Conservation (phyloP, 2,113 vertebrate species). For the Urocynchramus pylzowi region DNA sequence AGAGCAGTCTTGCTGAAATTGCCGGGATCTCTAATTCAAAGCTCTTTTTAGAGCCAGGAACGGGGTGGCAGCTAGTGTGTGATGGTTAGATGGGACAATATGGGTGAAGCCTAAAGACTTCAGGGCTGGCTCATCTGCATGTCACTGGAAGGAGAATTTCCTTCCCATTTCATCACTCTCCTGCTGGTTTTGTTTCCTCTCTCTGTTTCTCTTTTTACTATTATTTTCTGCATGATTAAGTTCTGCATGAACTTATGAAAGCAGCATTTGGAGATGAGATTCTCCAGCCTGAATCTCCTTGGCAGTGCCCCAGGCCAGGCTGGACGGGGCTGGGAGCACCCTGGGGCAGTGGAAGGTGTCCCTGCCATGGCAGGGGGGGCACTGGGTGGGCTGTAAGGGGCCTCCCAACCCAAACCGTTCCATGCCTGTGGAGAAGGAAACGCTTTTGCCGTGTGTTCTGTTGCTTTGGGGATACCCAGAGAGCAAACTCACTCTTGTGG, state of each 20-base stretch:
- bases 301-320: neutral
- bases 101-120: neutral
- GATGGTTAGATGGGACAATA: neutral
- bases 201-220: neutral
- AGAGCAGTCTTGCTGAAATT: neutral
- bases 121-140: fast-evolving
- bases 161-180: neutral
- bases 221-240: neutral
- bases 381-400: neutral
- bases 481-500: neutral
- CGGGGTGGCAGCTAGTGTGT: neutral
- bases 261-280: neutral
- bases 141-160: neutral
- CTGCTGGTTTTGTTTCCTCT: neutral
- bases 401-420: neutral
- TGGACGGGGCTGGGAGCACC: neutral
- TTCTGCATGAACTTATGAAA: neutral
- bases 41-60: neutral
- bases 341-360: neutral
- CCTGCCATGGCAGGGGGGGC: neutral
- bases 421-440: neutral
- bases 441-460: neutral
- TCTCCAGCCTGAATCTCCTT: neutral
- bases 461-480: neutral
- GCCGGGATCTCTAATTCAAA: fast-evolving